Evolutionary conservation across 1,140 invertebrate species (phyloP).

Genomic region (Lucilia cuprina): DNA sequence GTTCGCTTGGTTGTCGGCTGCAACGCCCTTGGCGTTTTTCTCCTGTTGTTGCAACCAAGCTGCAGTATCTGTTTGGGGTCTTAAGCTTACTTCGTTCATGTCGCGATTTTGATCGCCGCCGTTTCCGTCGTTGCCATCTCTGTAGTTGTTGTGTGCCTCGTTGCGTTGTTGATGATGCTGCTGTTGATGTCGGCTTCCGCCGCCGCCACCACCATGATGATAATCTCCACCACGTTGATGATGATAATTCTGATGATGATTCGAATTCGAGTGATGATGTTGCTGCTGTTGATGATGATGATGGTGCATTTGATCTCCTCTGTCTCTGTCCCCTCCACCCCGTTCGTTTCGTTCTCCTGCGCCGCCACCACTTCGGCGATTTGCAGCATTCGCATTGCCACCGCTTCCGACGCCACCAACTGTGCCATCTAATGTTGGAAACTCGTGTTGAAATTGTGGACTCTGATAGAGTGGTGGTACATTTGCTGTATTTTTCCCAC

Average conservation of each 20-base stretch:
- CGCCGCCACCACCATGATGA: constrained; percentile 49
- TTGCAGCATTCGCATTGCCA: constrained; percentile 36
- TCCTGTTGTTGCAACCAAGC: constrained; percentile 61
- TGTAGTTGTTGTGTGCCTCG: constrained; percentile 40
- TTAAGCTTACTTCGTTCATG: constrained; percentile 55
- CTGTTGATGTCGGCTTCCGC: constrained; percentile 40
- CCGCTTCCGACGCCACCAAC: constrained; percentile 58
- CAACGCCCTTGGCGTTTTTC: constrained; percentile 60
- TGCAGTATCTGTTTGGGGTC: constrained; percentile 59
- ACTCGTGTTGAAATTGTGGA: constrained; percentile 83
- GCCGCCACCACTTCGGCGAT: constrained; percentile 22
- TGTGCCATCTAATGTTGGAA: constrained; percentile 76
- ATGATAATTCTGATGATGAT: constrained; percentile 50
- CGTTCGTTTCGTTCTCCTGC: constrained; percentile 3
- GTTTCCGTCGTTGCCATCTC: constrained; percentile 40
- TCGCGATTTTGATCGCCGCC: constrained; percentile 37
- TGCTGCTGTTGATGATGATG: constrained; percentile 39
- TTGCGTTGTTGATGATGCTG: constrained; percentile 39
- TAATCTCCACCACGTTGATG: constrained; percentile 49
- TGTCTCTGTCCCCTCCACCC: constrained; percentile 30
- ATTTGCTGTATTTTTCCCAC: constrained; percentile 43
- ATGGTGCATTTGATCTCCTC: constrained; percentile 41
- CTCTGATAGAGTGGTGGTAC: constrained; percentile 61
- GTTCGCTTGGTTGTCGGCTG: constrained; percentile 59
- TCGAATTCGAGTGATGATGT: constrained; percentile 45